Conservation (phyloP, 2,113 vertebrate species). For the Vulpes vulpes region DNA sequence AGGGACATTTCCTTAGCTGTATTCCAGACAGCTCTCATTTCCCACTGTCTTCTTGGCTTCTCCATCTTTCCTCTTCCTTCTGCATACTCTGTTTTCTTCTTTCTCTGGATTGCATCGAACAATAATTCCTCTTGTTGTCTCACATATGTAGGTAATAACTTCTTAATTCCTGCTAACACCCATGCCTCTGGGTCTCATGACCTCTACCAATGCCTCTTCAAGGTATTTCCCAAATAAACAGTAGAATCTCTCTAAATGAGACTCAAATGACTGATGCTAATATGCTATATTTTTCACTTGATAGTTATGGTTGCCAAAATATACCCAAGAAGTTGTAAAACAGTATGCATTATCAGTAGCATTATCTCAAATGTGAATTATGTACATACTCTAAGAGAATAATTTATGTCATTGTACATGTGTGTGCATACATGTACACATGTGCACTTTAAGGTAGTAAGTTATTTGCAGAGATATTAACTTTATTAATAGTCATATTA, state of each 20-base stretch:
- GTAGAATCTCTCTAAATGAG: background rate
- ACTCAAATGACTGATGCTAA: background rate
- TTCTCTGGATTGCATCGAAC: background rate
- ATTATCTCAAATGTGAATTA: conserved; percentile 14
- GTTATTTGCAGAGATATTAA: background rate
- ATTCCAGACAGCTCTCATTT: background rate
- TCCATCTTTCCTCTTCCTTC: background rate
- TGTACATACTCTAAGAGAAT: background rate
- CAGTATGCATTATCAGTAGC: background rate
- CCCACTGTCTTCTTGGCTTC: background rate
- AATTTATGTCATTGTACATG: background rate
- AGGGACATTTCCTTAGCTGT: background rate
- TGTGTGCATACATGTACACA: background rate
- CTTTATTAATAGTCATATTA: background rate
- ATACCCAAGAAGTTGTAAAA: background rate
- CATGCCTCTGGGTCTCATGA: background rate
- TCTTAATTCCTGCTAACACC: background rate
- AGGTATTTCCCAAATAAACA: background rate
- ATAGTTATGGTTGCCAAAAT: conserved; percentile 4
- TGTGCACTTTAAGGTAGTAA: background rate
- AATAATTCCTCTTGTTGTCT: background rate
- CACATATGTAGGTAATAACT: background rate
- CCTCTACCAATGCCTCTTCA: background rate
- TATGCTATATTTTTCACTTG: background rate
- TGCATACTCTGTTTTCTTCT: background rate